These are phyloP conservation scores for Oophaga sylvatica DNA, from an alignment of 2,797 vertebrate species.

Conservation along the genomic window DNA sequence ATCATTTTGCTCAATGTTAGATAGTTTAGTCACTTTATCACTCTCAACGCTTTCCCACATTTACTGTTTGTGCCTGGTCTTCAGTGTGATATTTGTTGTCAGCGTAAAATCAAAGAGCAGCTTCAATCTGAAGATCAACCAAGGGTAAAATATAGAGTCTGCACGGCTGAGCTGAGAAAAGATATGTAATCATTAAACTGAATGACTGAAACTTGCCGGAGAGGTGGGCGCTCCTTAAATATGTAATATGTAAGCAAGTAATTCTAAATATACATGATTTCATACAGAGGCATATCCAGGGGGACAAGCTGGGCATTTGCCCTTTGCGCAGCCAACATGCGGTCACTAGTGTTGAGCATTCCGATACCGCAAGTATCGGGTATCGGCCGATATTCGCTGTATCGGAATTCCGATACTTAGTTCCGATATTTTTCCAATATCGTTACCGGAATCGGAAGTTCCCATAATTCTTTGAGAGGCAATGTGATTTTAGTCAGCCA, in stretches of 20 bases:
- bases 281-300: not conserved
- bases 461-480: too few species aligned
- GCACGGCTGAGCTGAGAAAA: slow-evolving; percentile 7
- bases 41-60: slow-evolving; percentile 30
- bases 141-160: slow-evolving; percentile 35
- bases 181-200: not conserved
- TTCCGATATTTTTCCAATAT: too few species aligned
- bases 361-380: too few species aligned
- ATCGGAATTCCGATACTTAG: too few species aligned
- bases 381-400: too few species aligned
- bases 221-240: not conserved
- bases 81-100: slow-evolving; percentile 31
- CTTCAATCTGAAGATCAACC: slow-evolving; percentile 28
- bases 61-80: slow-evolving; percentile 19
- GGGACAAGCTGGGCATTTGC: too few species aligned
- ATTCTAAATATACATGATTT: not conserved
- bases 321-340: too few species aligned
- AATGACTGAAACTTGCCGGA: not conserved
- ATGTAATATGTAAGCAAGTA: not conserved
- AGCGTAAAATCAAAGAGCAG: slow-evolving; percentile 27
- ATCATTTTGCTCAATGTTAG: slow-evolving; percentile 17
- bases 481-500: too few species aligned
- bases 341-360: too few species aligned
- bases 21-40: slow-evolving; percentile 47
- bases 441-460: too few species aligned